These are phyloP conservation scores for Halcyon badia DNA, from an alignment of 2,797 vertebrate species.

Conservation along the genomic window DNA sequence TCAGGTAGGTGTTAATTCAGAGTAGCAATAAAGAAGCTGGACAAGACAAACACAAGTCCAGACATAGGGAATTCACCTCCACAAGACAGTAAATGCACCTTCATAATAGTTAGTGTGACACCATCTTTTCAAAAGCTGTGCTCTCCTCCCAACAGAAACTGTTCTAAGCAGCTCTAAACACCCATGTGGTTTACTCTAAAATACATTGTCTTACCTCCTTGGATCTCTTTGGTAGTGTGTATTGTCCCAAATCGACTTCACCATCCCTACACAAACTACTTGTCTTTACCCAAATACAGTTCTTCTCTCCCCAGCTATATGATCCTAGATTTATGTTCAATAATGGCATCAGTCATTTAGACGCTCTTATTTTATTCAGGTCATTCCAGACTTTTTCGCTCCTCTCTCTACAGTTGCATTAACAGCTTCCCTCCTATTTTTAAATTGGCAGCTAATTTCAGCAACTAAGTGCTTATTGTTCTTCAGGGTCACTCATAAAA, in stretches of 20 bases:
- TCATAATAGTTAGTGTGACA: background rate
- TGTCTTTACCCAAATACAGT: background rate
- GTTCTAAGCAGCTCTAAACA: background rate
- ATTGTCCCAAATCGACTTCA: background rate
- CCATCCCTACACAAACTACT: background rate
- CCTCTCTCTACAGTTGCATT: background rate
- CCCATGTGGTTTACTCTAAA: background rate
- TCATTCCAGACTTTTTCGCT: slow-evolving; percentile 53
- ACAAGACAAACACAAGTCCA: background rate
- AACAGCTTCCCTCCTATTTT: slow-evolving; percentile 71
- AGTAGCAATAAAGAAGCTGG: background rate
- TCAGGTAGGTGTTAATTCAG: background rate
- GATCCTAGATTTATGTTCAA: background rate
- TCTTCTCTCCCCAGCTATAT: background rate
- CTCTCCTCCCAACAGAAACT: background rate
- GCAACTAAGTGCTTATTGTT: slow-evolving; percentile 71
- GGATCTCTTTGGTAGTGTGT: background rate
- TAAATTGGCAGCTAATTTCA: slow-evolving; percentile 71
- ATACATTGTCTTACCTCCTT: background rate
- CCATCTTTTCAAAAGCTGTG: background rate
- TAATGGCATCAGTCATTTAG: slow-evolving; percentile 7
- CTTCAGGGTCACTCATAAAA: slow-evolving; percentile 71
- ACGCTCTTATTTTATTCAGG: slow-evolving; percentile 42
- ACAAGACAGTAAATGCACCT: background rate
- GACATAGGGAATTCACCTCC: background rate